Conservation (phyloP, 2,797 vertebrate species). For the Thamnophis elegans region DNA sequence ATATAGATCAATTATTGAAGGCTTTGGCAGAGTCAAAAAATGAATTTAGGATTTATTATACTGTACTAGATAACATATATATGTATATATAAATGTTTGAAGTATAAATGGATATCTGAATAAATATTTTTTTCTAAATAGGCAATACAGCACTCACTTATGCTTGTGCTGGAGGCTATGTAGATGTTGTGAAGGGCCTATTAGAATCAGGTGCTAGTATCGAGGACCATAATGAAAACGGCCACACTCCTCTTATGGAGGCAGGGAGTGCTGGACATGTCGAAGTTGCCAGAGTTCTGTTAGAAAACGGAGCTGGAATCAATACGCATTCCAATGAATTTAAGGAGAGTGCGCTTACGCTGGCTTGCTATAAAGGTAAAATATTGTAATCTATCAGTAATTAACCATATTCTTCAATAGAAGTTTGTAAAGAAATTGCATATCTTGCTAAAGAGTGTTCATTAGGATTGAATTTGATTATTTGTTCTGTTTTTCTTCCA, state of each 20-base stretch:
- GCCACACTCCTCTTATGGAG: constrained; percentile 83
- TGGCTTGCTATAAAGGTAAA: constrained; percentile 82
- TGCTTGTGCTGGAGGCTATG: constrained; percentile 80
- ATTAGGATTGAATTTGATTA: background rate
- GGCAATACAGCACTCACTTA: constrained; percentile 82
- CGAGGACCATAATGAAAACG: constrained; percentile 83
- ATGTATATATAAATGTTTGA: rapidly evolving
- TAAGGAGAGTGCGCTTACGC: constrained; percentile 81
- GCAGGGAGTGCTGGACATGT: constrained; percentile 80
- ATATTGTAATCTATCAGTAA: background rate
- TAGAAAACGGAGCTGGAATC: constrained; percentile 80
- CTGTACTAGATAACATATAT: background rate
- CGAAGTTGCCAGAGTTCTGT: constrained; percentile 79
- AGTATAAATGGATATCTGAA: background rate
- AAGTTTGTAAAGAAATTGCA: background rate
- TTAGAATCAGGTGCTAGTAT: constrained; percentile 81
- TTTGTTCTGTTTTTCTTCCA: background rate
- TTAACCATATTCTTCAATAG: background rate
- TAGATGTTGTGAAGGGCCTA: constrained; percentile 81
- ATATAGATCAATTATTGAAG: background rate
- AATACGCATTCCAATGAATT: constrained; percentile 84
- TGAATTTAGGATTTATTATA: background rate
- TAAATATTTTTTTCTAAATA: constrained; percentile 15
- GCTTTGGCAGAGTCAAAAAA: background rate
- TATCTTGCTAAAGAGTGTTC: background rate